A percentile compares a stretch with the other conserved stretches of the same genome.
These are phyloP conservation scores for Micromys minutus DNA, from an alignment of 2,113 vertebrate genomes.

Conservation along the genomic window DNA sequence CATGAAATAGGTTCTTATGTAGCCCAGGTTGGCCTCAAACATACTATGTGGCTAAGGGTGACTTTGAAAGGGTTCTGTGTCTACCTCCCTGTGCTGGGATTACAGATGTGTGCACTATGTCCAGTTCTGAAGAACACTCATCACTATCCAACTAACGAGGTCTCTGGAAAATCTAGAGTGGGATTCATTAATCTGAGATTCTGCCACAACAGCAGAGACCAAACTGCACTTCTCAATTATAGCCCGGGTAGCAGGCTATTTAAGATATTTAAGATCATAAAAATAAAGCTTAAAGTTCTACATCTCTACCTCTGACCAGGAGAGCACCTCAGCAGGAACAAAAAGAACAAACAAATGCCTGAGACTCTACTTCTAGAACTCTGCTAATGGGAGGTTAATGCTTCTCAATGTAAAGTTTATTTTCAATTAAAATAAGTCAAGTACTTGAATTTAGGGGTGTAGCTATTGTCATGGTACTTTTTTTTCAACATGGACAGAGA, in stretches of 20 bases:
- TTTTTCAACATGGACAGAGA: background rate
- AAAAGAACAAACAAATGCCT: background rate
- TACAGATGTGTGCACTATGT: background rate
- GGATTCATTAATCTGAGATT: conserved; percentile 27
- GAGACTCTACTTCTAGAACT: background rate
- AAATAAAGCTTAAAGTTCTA: background rate
- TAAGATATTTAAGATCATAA: conserved; percentile 21
- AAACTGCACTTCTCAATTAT: background rate
- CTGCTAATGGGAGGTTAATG: background rate
- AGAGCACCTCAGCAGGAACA: background rate
- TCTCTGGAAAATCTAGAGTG: background rate
- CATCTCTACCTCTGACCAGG: background rate
- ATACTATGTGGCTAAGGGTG: background rate
- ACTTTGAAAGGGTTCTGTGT: background rate
- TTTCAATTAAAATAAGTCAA: conserved; percentile 43
- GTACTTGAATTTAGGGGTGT: background rate
- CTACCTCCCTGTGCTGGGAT: background rate
- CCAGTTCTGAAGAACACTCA: background rate
- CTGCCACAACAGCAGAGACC: background rate
- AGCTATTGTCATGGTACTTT: background rate
- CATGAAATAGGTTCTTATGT: background rate
- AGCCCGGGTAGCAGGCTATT: background rate
- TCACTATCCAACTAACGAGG: background rate
- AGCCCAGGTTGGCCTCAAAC: background rate
- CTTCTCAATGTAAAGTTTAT: conserved; percentile 33